Evolutionary conservation across 1,140 invertebrate genomes (phyloP), one percentile per base, ranked within the genome.

Genomic region (Schmidtea mediterranea): DNA sequence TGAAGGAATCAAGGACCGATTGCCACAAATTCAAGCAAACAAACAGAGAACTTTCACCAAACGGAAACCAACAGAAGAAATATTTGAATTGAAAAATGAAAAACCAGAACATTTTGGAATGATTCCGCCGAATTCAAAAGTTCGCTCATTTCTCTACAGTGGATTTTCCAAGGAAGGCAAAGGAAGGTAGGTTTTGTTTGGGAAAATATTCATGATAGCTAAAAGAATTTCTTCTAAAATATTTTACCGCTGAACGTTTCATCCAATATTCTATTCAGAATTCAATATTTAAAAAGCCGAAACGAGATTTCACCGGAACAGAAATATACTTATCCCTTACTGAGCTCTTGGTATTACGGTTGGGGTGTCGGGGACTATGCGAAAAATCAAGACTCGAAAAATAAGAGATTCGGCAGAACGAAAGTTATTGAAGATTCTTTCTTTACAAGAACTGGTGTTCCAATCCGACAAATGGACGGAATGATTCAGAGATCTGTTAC

Each of bases 261-360:
- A 32, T 32, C 10, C 10, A 32, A 6, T 32, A 6, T 32, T 10
- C 10, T 32, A 32, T 19, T 19, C 12, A 41, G 40, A 23, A 12
- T 19, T 19, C 3, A 41, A 23, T 55, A 55, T 51, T 48, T 55
- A n/a, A 49, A 50, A 19, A 13, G 10, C 2, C 23, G 54, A 43
- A 49, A 52, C 15, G 5, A 41, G n/a, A 39, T 13, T n/a, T 21
- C 12, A 8, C 63, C 63, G 2, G 63, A 66, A 51, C 48, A 57
- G 10, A 66, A 64, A 51, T 66, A 57, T 50, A 36, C 47, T 6
- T 65, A 58, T 50, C 63, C 63, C 10, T 37, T 60, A 21, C 45
- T 60, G 2, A 58, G 56, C 37, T 64, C 62, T 1, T 63, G 60
- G 62, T 59, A 62, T 32, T 64, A 65, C 48, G 63, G 63, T 1